Conservation (phyloP, 2,113 vertebrate genomes). For the Dicrurus megarhynchus region DNA sequence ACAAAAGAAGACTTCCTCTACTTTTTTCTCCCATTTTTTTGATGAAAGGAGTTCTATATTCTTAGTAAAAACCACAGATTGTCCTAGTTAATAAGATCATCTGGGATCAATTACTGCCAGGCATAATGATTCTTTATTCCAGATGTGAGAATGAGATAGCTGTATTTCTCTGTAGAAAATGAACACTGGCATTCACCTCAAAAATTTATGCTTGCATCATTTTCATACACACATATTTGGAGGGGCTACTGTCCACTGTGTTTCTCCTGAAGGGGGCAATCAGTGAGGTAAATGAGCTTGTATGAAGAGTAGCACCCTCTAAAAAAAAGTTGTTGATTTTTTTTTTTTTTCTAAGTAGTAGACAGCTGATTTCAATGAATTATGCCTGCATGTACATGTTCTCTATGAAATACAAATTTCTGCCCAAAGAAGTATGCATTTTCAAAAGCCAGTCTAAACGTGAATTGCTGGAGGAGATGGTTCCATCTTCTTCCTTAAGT, state of each 20-base stretch:
- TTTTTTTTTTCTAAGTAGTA: neutral
- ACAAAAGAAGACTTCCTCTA: neutral
- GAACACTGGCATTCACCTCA: neutral
- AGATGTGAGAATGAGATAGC: neutral
- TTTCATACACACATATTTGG: neutral
- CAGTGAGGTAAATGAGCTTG: neutral
- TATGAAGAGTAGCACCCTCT: neutral
- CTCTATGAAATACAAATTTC: neutral
- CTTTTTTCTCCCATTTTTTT: neutral
- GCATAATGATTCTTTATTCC: neutral
- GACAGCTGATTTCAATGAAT: neutral
- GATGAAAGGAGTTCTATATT: neutral
- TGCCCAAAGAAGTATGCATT: neutral
- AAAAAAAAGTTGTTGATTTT: neutral
- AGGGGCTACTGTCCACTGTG: neutral
- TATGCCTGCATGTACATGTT: neutral
- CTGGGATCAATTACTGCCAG: conserved; percentile 14
- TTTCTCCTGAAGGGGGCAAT: neutral
- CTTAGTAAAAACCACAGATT: neutral
- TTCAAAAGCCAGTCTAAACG: neutral
- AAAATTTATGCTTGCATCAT: neutral
- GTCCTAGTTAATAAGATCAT: conserved; percentile 8
- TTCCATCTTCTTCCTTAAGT: neutral
- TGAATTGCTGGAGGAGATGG: neutral
- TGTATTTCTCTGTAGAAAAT: neutral